Percentiles rank a stretch among this genome's conserved stretches.
These are phyloP conservation scores for Hermaeophaga mercurialis DNA, from an alignment of 2,888 invertebrate genomes.

Conservation along the genomic window DNA sequence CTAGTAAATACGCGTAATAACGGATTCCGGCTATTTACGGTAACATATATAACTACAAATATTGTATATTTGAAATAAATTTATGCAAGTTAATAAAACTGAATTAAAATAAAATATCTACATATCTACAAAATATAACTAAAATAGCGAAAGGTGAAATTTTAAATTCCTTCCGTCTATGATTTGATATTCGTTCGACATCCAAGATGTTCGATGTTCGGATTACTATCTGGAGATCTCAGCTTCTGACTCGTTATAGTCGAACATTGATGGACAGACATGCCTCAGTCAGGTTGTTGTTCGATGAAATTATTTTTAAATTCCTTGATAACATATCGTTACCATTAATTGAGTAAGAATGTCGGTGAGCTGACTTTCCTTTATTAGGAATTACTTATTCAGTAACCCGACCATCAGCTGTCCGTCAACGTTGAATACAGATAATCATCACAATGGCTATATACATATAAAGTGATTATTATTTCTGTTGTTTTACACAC, in stretches of 20 bases:
- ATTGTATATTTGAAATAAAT: too few relatives aligned
- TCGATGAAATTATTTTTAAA: conserved; percentile 56
- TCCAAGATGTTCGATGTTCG: conserved; percentile 6
- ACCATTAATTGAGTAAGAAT: conserved; percentile 49
- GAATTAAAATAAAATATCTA: too few relatives aligned
- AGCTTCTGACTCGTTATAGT: conserved; percentile 17
- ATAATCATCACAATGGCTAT: conserved; percentile 35
- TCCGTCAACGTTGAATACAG: conserved; percentile 40
- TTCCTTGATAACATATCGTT: conserved; percentile 56
- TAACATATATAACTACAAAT: too few relatives aligned
- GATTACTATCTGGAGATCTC: conserved; percentile 7
- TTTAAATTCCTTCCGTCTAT: background rate
- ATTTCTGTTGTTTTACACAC: background rate
- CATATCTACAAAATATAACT: too few relatives aligned
- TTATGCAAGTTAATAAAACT: too few relatives aligned
- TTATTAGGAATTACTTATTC: conserved; percentile 49
- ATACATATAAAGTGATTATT: background rate
- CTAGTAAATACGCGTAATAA: too few relatives aligned
- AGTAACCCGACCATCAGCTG: conserved; percentile 39
- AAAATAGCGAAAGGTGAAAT: too few relatives aligned
- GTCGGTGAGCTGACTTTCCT: conserved; percentile 43
- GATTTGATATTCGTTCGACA: conserved; percentile 15
- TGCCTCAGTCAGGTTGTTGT: conserved; percentile 49
- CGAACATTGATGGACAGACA: conserved; percentile 53
- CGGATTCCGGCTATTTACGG: too few relatives aligned